phyloP scores from a whole-genome alignment of 2,888 invertebrate genomes.

The Scaptomyza flava region DNA sequence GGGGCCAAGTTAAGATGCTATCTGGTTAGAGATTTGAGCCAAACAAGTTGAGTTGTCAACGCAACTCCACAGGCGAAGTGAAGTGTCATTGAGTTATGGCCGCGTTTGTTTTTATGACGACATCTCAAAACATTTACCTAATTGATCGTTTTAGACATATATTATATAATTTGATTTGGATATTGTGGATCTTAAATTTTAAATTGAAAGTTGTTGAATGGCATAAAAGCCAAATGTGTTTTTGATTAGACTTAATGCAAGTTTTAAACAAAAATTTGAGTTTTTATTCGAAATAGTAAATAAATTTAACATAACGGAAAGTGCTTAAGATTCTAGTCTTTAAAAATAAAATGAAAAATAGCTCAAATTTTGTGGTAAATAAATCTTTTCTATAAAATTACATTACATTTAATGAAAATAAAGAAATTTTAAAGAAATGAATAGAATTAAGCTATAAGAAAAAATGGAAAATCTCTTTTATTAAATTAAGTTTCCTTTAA shows the following conservation, averaged over 20 bases:
- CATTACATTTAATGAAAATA: too few relatives aligned
- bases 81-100: slow-evolving; percentile 75
- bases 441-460: too few relatives aligned
- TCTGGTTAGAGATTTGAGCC: slow-evolving; percentile 37
- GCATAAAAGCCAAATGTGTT: neutral
- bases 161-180: neutral
- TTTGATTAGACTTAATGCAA: neutral
- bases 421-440: too few relatives aligned
- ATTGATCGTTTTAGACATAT: slow-evolving; percentile 64
- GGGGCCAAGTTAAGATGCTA: slow-evolving; percentile 54
- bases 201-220: neutral
- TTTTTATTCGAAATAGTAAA: neutral
- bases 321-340: too few relatives aligned
- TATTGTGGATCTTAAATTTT: neutral
- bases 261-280: neutral
- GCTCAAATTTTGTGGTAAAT: too few relatives aligned
- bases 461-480: too few relatives aligned
- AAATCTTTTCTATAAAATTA: too few relatives aligned
- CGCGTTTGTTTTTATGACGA: slow-evolving; percentile 42
- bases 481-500: too few relatives aligned
- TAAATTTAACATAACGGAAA: neutral
- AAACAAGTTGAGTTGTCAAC: slow-evolving; percentile 78
- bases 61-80: slow-evolving; percentile 62
- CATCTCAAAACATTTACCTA: slow-evolving; percentile 53
- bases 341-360: neutral